Conservation (phyloP, 2,113 vertebrate genomes). For the Pteronura brasiliensis region DNA sequence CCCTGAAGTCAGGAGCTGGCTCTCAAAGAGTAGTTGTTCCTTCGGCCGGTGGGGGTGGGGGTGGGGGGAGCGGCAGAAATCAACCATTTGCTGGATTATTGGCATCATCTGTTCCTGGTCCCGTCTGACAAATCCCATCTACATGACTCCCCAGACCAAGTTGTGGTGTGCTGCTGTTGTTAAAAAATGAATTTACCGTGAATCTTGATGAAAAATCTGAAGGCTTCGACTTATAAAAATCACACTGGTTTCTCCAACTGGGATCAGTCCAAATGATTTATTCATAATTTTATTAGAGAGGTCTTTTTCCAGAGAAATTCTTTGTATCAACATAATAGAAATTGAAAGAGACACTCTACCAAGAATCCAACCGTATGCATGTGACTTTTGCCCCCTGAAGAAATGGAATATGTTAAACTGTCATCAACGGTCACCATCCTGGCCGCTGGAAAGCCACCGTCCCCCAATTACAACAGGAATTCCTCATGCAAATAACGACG, state of each 20-base stretch:
- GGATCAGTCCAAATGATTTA: constrained; percentile 34
- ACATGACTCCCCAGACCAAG: neutral
- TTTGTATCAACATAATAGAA: constrained; percentile 22
- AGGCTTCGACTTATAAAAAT: neutral
- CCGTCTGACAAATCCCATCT: neutral
- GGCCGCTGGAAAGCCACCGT: neutral
- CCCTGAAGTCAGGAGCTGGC: constrained; percentile 15
- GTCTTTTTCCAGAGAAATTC: neutral
- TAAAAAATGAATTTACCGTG: neutral
- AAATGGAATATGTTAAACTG: neutral
- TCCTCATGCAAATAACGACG: neutral
- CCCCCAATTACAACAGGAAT: neutral
- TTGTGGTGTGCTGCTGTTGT: neutral
- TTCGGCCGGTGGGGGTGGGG: neutral
- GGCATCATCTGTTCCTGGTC: neutral
- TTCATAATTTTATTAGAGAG: constrained; percentile 30
- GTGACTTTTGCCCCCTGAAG: neutral
- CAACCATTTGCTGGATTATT: neutral
- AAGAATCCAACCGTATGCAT: neutral
- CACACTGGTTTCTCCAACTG: constrained; percentile 18
- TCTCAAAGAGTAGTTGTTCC: neutral
- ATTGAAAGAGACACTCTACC: neutral
- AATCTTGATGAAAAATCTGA: neutral
- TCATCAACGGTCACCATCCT: neutral
- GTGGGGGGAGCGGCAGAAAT: neutral